A percentile compares a stretch with the other conserved stretches of the same genome.
These are phyloP conservation scores for Cynocephalus volans DNA, from an alignment of 2,113 vertebrate species.

Conservation along the genomic window DNA sequence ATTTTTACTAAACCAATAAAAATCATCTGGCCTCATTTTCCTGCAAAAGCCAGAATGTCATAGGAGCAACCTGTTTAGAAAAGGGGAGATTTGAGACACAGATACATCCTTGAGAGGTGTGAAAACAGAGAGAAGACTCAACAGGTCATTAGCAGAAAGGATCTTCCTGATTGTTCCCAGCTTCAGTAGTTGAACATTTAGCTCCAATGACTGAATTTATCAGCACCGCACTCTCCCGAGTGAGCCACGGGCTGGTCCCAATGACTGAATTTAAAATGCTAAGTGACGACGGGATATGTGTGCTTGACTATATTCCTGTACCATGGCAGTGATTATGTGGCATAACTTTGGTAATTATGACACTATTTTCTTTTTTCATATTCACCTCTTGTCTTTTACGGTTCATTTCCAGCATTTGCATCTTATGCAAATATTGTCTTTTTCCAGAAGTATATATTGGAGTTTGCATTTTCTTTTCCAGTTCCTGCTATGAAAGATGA, in stretches of 20 bases:
- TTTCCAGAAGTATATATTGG: constrained; percentile 79
- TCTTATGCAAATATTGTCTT: constrained; percentile 90
- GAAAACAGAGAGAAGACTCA: not conserved
- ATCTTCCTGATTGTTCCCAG: not conserved
- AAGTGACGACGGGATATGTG: not conserved
- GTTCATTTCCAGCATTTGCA: constrained; percentile 90
- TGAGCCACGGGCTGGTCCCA: too few species aligned
- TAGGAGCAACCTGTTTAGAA: not conserved
- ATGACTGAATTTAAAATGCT: not conserved
- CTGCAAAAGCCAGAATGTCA: not conserved
- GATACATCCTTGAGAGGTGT: not conserved
- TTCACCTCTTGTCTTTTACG: constrained; percentile 87
- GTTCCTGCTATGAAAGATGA: constrained; percentile 78
- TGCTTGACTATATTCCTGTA: not conserved
- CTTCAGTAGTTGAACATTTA: not conserved
- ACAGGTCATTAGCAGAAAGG: not conserved
- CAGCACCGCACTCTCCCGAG: too few species aligned
- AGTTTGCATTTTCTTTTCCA: constrained; percentile 80
- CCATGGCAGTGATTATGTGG: not conserved
- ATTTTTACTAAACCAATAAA: constrained; percentile 5
- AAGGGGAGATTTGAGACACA: not conserved
- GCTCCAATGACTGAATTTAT: not conserved
- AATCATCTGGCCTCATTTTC: not conserved
- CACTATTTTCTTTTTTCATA: not conserved
- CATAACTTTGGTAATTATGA: not conserved